Base-by-base conservation (phyloP, 2,113 vertebrate species). In the Canis aureus region DNA sequence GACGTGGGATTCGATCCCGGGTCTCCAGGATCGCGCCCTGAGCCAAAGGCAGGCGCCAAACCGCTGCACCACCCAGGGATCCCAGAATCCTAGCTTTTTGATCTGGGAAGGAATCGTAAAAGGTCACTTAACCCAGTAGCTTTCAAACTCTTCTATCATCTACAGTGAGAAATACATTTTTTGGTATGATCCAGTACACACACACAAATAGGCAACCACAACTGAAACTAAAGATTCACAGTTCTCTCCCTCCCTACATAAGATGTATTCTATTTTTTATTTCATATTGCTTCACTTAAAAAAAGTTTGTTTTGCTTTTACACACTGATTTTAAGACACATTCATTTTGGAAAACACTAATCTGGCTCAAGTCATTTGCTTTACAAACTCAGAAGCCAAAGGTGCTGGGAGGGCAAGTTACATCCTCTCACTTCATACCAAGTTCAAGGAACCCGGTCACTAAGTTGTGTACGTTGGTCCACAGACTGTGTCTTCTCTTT, bases 81-180 rank as follows among this genome's bases (percentile, higher is more conserved):
- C 35, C 17, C 11, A 82, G 73, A 96, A 96, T 82, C 35, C 17
- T 22, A 32, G 66, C 53, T 94, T 89, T 85, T 81, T 81, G 22
- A 81, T 66, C 15, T 84, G 13, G 43, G 53, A 86, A 92, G 59
- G 32, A 79, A 74, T 73, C 71, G 35, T 22, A 66, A 89, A 83
- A 89, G 8, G 1, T 92, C 43, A 86, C 8, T 43, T 69, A 59
- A 4, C 11, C 25, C 53, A 59, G 25, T 91, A 22, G 20, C 20
- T 89, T 92, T 89, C 59, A 85, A 20, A 71, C 10, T 91, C 73
- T 59, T 62, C 29, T 91, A 3, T 67, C 6, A 53, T 15, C 20
- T 57, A 20, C 0, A 59, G 66, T 8, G 71, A 88, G 11, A 66
- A 95, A 76, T 13, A 8, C 3, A 53, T 51, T 62, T 92, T 60